Conservation (phyloP, 2,113 vertebrate genomes). For the Dicentrarchus labrax region DNA sequence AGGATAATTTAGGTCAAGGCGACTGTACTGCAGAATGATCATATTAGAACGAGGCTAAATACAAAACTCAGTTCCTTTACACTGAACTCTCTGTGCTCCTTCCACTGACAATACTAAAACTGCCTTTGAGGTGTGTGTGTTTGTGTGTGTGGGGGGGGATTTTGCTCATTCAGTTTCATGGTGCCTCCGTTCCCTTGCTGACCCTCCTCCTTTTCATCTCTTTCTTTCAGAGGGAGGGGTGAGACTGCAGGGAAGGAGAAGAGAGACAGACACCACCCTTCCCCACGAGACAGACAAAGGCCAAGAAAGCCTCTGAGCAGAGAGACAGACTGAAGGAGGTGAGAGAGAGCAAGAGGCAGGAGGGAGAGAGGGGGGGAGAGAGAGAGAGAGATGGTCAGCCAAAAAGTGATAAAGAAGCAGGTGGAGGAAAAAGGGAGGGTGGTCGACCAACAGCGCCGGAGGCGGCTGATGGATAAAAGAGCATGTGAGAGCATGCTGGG, state of each 20-base stretch:
- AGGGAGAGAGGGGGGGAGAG: background rate
- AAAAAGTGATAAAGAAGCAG: conserved; percentile 53
- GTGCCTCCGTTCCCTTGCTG: conserved; percentile 18
- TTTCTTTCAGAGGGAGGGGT: conserved; percentile 44
- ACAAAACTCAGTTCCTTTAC: background rate
- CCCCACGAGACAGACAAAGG: conserved; percentile 59
- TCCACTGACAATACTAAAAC: background rate
- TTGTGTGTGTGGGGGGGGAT: background rate
- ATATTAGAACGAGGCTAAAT: background rate
- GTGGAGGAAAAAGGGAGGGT: conserved; percentile 55
- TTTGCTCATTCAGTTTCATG: conserved; percentile 27
- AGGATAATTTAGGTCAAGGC: background rate
- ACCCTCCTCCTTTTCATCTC: conserved; percentile 35
- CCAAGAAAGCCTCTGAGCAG: conserved; percentile 47
- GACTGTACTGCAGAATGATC: background rate
- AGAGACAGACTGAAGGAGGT: conserved; percentile 20
- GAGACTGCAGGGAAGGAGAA: conserved; percentile 31
- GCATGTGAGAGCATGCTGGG: conserved; percentile 64
- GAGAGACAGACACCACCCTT: conserved; percentile 42
- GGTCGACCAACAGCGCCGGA: conserved; percentile 31
- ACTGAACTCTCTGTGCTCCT: background rate
- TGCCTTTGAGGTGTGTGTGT: background rate
- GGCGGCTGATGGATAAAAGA: conserved; percentile 68
- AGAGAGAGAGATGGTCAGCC: conserved; percentile 29
- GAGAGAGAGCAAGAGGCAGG: conserved; percentile 2